These are phyloP conservation scores for Trichogramma evanescens DNA, from an alignment of 2,888 invertebrate species.

Conservation along the genomic window DNA sequence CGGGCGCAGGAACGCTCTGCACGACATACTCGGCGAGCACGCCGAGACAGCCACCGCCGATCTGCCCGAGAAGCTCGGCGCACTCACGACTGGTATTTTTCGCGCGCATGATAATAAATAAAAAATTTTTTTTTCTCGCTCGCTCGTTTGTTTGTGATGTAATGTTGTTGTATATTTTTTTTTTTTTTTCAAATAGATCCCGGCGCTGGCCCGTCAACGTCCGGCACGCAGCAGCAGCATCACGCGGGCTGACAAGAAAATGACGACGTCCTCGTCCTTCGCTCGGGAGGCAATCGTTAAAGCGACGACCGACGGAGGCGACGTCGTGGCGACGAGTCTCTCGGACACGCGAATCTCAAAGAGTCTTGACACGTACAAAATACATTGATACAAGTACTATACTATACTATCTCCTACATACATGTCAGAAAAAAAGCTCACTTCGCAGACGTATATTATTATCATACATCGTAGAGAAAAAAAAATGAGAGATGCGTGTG, in stretches of 20 bases:
- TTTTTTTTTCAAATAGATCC: conserved; percentile 16
- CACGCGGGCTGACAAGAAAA: conserved; percentile 31
- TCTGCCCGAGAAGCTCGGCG: conserved; percentile 67
- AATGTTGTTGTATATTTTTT: background rate
- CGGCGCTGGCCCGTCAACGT: background rate
- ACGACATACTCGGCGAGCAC: conserved; percentile 72
- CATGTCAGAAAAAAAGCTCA: no score
- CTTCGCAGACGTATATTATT: no score
- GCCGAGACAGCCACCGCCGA: conserved; percentile 68
- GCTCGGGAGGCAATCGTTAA: no score
- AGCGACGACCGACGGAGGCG: no score
- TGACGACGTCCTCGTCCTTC: background rate
- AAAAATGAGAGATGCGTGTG: no score
- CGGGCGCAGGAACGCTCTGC: conserved; percentile 81
- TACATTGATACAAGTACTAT: no score
- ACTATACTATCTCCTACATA: no score
- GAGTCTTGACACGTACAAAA: no score
- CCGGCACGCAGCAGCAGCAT: conserved; percentile 23
- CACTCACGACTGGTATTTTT: conserved; percentile 53
- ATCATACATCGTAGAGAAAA: no score
- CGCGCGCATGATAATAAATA: background rate
- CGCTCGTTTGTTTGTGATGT: background rate
- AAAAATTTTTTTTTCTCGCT: background rate
- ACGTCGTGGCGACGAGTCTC: no score
- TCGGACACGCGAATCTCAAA: no score